phyloP scores from a whole-genome alignment of 2,113 vertebrate species.

The Oncorhynchus gorbuscha region DNA sequence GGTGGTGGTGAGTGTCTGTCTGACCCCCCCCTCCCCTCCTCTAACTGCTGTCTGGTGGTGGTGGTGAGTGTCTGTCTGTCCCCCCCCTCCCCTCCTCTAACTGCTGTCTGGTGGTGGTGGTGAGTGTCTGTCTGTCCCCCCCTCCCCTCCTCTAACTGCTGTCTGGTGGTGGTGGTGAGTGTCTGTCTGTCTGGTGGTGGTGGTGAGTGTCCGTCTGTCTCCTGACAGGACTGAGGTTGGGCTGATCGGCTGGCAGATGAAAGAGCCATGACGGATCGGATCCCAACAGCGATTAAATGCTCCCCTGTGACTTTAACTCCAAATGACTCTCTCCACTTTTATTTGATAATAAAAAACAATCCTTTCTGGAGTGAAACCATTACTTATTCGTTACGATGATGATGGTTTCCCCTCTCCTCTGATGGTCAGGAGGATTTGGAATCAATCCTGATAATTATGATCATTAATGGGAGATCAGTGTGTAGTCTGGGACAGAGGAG shows the following conservation, averaged over 20 bases:
- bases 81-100: no score
- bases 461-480: slow-evolving; percentile 60
- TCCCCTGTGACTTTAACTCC: slow-evolving; percentile 37
- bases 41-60: no score
- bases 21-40: no score
- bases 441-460: slow-evolving; percentile 49
- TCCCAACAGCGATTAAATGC: slow-evolving; percentile 23
- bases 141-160: no score
- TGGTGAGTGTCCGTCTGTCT: no score
- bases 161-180: no score
- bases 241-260: slow-evolving; percentile 22
- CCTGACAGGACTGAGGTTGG: slow-evolving; percentile 34
- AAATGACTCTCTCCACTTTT: slow-evolving; percentile 43
- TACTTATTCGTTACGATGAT: slow-evolving; percentile 38
- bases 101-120: no score
- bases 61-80: no score
- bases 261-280: slow-evolving; percentile 29
- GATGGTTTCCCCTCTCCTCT: slow-evolving; percentile 19
- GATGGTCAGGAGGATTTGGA: slow-evolving; percentile 27
- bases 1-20: no score
- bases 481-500: slow-evolving; percentile 33
- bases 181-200: no score
- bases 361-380: slow-evolving; percentile 38
- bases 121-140: no score
- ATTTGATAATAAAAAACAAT: slow-evolving; percentile 46